A percentile compares a stretch with the other conserved stretches of the same genome.
Conservation (phyloP, 2,888 invertebrate species). For the Zeuzera pyrina region DNA sequence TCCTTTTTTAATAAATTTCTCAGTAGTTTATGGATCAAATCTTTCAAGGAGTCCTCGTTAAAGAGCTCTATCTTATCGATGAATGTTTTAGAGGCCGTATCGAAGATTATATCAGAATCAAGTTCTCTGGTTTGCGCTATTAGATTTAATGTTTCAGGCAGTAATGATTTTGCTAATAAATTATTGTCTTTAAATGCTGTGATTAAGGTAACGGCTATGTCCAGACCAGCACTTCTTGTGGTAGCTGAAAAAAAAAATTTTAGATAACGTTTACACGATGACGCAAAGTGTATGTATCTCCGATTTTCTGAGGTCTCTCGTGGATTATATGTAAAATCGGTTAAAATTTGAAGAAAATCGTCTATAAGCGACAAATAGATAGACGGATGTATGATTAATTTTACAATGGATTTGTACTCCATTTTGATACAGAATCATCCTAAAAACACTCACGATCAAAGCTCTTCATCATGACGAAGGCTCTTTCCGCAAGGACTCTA, state of each 20-base stretch:
- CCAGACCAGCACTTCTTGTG: constrained; percentile 24
- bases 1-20: constrained; percentile 6
- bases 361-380: too few species aligned
- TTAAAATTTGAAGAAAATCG: too few species aligned
- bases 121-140: constrained; percentile 22
- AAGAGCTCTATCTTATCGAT: constrained; percentile 35
- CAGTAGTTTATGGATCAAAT: constrained; percentile 13
- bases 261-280: too few species aligned
- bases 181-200: constrained; percentile 31
- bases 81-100: constrained; percentile 23
- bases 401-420: too few species aligned
- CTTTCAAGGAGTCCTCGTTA: constrained; percentile 11
- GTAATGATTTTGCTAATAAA: constrained; percentile 19
- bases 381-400: too few species aligned
- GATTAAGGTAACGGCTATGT: constrained; percentile 29
- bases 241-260: constrained; percentile 27
- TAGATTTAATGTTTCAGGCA: constrained; percentile 25
- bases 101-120: constrained; percentile 19
- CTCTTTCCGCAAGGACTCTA: constrained; percentile 17
- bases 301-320: too few species aligned
- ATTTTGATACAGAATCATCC: too few species aligned
- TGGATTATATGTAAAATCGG: too few species aligned
- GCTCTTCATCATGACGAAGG: constrained; percentile 18
- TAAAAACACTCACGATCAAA: constrained; percentile 19
- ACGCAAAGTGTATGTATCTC: too few species aligned